Base-by-base conservation (phyloP, 1,140 invertebrate species). In the Paraescarpia echinospica region DNA sequence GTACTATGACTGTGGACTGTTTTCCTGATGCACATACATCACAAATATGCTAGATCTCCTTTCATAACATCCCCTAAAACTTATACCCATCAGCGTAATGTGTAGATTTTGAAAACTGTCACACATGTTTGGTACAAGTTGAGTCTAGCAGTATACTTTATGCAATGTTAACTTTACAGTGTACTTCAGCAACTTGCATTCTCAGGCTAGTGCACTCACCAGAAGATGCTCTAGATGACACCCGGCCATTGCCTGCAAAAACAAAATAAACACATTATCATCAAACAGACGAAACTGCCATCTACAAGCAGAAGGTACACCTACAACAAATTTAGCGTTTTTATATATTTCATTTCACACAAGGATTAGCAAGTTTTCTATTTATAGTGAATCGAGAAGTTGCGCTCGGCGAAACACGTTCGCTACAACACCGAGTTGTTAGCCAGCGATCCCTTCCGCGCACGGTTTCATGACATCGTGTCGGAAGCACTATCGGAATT, bases 191-290 rank as follows among this genome's bases (percentile, higher is more conserved):
- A 51, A 51, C 48, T 18, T 77, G 59, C 18, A 77, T 31, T 77
- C 14, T 22, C 59, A 14, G 59, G 12, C 59, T 77, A 14, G 22
- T 77, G 59, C 18, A 94, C 94, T 94, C 90, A 94, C 94, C 93
- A 51, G 94, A 94, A 33, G 94, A 94, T 89, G 93, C 94, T 93
- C 94, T 93, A 48, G 94, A 94, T 91, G 90, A 77, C 59, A 77
- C 27, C 22, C 94, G 93, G 77, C 94, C 93, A 92, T 93, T 92
- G 51, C 89, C 93, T 93, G 92, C 48, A 92, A 35, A 33, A 35
- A 48, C 35, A 93, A 92, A 18, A 31, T 34, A 34, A 90, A 18
- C 34, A 48, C 77, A 89, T 31, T 93, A 94, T 93, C 93, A 93
- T 94, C 94, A 34, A 77, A 77, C 59, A 22, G 59, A 77, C 8